Evolutionary conservation across 2,888 invertebrate species (phyloP), one percentile per base, ranked within the genome.

Genomic region (Eupithecia centaureata): DNA sequence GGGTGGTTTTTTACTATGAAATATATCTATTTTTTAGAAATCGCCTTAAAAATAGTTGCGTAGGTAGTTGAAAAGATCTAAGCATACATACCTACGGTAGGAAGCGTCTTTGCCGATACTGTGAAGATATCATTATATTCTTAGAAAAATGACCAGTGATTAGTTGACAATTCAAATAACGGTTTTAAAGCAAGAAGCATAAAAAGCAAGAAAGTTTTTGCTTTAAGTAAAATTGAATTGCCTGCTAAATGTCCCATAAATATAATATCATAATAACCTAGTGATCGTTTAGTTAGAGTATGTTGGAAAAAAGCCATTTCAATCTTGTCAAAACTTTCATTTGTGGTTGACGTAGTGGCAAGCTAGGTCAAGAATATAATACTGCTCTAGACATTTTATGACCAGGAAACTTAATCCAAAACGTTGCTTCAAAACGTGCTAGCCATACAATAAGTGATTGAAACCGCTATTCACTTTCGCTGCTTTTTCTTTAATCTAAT

Each of bases 381-480:
- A 56, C 54, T 67, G 68, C 65, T 66, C 65, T 35, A 58, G 65
- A 59, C 33, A 52, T n/a, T 68, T 76, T 74, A 80, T 72, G 75
- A 78, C 77, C 80, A 78, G 77, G 82, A 84, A 86, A 85, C 84
- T 76, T 74, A 82, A 82, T 82, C 73, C 76, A 84, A 73, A 86
- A 82, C 86, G 86, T 83, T 83, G 78, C 81, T 80, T 77, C 77
- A 80, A 82, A 85, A 90, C 91, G 92, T 90, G 92, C 80, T 79
- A 73, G 74, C 79, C 87, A 90, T 91, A 89, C 87, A 90, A 90
- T 89, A 78, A 82, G 80, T 85, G 76, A 79, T 73, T 81, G 88
- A 84, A 86, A 84, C 84, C 82, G 74, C 79, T 80, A 72, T 82
- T 72, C 83, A 92, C 92, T 92, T 92, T 92, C 92, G 87, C 92